Base-by-base conservation (phyloP, 2,888 invertebrate genomes). In the Stenchaetothrips biformis region DNA sequence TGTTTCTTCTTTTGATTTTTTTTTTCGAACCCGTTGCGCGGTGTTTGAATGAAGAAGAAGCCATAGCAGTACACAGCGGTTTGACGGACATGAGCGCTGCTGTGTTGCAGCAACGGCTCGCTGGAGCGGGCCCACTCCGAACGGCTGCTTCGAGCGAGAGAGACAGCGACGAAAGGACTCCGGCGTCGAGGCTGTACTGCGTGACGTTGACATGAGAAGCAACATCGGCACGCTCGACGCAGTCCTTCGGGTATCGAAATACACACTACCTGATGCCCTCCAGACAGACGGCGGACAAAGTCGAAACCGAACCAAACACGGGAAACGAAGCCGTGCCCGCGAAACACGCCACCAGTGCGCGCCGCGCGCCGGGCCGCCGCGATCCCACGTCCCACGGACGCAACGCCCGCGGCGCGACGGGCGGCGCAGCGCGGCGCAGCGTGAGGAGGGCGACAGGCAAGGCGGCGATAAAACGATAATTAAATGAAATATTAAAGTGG, bases 171-270 rank as follows among this genome's bases (percentile, higher is more conserved):
- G 25, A 21, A 11, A 21, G 21, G 9, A 18, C 21, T 25, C 21
- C 67, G 67, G 25, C 67, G 25, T 25, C 9, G 21, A 21, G 37
- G 37, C 37, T 37, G 37, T 37, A 37, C 37, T 74, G 25, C 67
- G 67, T 67, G 67, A 74, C 67, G 67, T 74, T 6, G 25, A 74
- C 67, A 74, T 74, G 67, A 74, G 67, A 74, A 25, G 67, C 67
- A 74, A 74, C 67, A 74, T 9, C 67, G 67, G n/a, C 9, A 21
- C 67, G 67, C 21, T 8, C 25, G 11, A 21, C 67, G 67, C 21
- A 9, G 67, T 21, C 67, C 67, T 74, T 74, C 67, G 67, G 67
- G 67, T 74, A 74, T 74, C 67, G 67, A 74, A 74, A 74, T 74
- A 74, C 67, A 74, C 67, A 25, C 67, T 74, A 7, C 21, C 21